phyloP scores from a whole-genome alignment of 2,888 invertebrate genomes.

The Clepsis dumicolana region DNA sequence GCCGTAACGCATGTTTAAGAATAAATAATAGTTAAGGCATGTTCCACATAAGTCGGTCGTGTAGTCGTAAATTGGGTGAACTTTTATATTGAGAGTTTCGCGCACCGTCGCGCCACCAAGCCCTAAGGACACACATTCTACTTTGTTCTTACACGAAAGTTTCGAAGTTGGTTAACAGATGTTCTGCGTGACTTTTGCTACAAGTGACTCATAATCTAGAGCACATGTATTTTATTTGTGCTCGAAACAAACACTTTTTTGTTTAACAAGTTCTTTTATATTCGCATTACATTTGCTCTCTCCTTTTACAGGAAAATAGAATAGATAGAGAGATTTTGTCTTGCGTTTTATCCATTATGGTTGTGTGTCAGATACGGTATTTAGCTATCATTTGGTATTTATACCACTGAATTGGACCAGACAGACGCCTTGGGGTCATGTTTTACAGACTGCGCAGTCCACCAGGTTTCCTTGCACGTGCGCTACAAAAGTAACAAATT shows the following conservation, averaged over 20 bases:
- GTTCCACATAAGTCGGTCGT: conserved; percentile 33
- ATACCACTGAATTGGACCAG: too few species aligned
- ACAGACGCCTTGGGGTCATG: too few species aligned
- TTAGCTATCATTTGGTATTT: too few species aligned
- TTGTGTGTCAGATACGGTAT: too few species aligned
- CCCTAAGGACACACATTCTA: conserved; percentile 74
- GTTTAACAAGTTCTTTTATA: not conserved
- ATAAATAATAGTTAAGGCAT: conserved; percentile 19
- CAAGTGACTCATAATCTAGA: conserved; percentile 60
- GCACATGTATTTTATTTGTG: conserved; percentile 54
- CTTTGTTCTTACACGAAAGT: conserved; percentile 76
- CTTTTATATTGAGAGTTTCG: conserved; percentile 72
- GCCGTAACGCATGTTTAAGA: conserved; percentile 22
- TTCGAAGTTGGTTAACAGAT: conserved; percentile 80
- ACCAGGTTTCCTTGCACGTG: not conserved
- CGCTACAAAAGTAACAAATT: too few species aligned
- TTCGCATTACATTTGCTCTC: not conserved
- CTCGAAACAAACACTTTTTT: conserved; percentile 6
- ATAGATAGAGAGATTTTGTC: too few species aligned
- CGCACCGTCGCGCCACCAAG: conserved; percentile 53
- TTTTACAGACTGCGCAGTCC: too few species aligned
- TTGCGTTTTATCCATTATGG: too few species aligned
- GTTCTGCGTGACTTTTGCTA: conserved; percentile 74
- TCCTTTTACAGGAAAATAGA: not conserved
- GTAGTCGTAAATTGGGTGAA: conserved; percentile 62